Evolutionary conservation across 2,797 vertebrate species (phyloP).

Genomic region (Lutjanus campechanus): DNA sequence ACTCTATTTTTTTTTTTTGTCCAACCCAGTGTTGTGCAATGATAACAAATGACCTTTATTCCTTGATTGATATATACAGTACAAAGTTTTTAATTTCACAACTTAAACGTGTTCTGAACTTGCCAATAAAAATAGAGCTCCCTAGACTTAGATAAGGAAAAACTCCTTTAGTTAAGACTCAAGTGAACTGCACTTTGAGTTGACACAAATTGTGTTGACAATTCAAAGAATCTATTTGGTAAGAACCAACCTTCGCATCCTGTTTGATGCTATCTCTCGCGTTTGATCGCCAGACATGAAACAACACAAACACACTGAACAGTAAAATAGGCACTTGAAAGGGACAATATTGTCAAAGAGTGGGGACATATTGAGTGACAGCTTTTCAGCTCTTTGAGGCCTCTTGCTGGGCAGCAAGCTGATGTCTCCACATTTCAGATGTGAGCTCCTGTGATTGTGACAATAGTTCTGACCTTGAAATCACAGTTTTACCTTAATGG

Average conservation of each 20-base stretch:
- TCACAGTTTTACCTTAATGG: constrained; percentile 30
- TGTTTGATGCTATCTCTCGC: constrained; percentile 53
- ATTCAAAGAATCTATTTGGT: constrained; percentile 46
- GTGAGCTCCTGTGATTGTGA: constrained; percentile 46
- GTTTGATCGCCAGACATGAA: constrained; percentile 69
- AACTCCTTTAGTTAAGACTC: constrained; percentile 8
- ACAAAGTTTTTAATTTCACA: neutral
- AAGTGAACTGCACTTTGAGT: constrained; percentile 26
- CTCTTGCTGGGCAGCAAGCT: constrained; percentile 59
- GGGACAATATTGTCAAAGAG: constrained; percentile 62
- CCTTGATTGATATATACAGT: too few species aligned
- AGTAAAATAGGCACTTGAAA: constrained; percentile 67
- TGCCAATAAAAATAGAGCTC: constrained; percentile 11
- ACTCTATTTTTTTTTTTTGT: too few species aligned
- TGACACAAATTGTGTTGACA: constrained; percentile 56
- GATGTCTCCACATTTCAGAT: constrained; percentile 53
- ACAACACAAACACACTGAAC: constrained; percentile 59
- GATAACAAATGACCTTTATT: too few species aligned
- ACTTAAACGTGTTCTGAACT: neutral
- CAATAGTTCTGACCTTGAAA: constrained; percentile 62
- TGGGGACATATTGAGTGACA: constrained; percentile 68
- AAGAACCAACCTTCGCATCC: constrained; percentile 42
- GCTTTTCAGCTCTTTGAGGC: constrained; percentile 68
- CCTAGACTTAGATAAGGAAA: constrained; percentile 3
- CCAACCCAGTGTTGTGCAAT: too few species aligned